Conservation (phyloP, 2,113 vertebrate genomes). For the Neogale vison region DNA sequence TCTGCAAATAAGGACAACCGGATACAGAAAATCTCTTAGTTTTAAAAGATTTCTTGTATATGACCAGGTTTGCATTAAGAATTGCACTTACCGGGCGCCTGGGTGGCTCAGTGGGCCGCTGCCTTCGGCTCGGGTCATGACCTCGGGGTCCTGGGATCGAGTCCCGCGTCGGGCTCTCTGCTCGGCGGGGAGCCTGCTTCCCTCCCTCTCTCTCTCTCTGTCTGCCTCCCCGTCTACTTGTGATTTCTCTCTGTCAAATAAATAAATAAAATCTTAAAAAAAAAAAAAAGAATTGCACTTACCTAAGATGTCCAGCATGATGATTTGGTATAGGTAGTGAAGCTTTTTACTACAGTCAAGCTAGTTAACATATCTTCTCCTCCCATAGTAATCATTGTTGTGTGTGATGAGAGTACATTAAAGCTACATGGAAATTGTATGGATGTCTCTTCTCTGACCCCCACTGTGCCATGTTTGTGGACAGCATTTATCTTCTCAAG, state of each 20-base stretch:
- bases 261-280: too few relatives aligned
- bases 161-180: too few relatives aligned
- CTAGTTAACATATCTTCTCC: neutral
- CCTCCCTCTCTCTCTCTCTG: too few relatives aligned
- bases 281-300: neutral
- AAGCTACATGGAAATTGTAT: neutral
- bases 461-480: neutral
- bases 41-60: neutral
- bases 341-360: neutral
- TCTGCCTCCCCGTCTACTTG: too few relatives aligned
- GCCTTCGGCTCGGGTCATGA: too few relatives aligned
- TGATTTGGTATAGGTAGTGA: neutral
- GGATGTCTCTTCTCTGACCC: neutral
- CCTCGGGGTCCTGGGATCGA: too few relatives aligned
- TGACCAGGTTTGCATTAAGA: neutral
- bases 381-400: neutral
- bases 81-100: neutral
- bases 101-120: too few relatives aligned
- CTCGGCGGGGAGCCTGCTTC: too few relatives aligned
- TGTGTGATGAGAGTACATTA: neutral
- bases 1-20: neutral
- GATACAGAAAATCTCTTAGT: neutral
- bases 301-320: neutral
- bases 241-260: too few relatives aligned
- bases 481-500: neutral